Percentiles rank a stretch among this genome's conserved stretches.
These are phyloP conservation scores for Cetonia aurata DNA, from an alignment of 2,888 invertebrate genomes.

Conservation along the genomic window DNA sequence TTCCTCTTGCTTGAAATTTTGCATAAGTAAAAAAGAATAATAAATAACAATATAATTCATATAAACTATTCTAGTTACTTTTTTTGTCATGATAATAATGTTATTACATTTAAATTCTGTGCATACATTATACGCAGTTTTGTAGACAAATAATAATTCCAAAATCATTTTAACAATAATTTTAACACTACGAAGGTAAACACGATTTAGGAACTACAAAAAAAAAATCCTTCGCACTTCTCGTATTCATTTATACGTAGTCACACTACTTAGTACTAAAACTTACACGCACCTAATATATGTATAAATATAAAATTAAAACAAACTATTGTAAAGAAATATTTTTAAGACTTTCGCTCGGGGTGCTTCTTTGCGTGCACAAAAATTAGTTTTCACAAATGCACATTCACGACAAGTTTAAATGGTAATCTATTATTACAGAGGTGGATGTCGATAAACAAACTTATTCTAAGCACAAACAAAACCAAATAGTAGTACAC, in stretches of 20 bases:
- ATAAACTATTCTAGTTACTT: too few species aligned
- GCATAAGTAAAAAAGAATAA: too few species aligned
- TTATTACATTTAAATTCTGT: too few species aligned
- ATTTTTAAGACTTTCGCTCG: slow-evolving; percentile 21
- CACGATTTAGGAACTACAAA: slow-evolving; percentile 55
- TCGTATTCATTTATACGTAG: slow-evolving; percentile 16
- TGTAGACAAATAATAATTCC: slow-evolving; percentile 30
- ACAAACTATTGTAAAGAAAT: slow-evolving; percentile 10
- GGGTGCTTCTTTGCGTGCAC: not conserved
- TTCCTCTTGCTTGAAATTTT: too few species aligned
- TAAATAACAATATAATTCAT: too few species aligned
- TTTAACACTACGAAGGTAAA: slow-evolving; percentile 39
- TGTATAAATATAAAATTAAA: slow-evolving; percentile 27
- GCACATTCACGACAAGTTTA: too few species aligned
- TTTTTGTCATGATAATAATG: too few species aligned
- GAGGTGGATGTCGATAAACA: too few species aligned
- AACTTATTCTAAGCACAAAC: too few species aligned
- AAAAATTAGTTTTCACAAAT: not conserved
- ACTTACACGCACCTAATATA: slow-evolving; percentile 29
- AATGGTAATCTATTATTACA: too few species aligned
- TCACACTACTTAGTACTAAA: slow-evolving; percentile 8
- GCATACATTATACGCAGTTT: too few species aligned
- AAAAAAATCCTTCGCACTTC: slow-evolving; percentile 38
- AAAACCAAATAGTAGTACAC: too few species aligned
- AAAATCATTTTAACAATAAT: slow-evolving; percentile 30